Evolutionary conservation across 1,140 invertebrate species (phyloP), one percentile per base, ranked within the genome.

Genomic region (Coenobita brevimanus): DNA sequence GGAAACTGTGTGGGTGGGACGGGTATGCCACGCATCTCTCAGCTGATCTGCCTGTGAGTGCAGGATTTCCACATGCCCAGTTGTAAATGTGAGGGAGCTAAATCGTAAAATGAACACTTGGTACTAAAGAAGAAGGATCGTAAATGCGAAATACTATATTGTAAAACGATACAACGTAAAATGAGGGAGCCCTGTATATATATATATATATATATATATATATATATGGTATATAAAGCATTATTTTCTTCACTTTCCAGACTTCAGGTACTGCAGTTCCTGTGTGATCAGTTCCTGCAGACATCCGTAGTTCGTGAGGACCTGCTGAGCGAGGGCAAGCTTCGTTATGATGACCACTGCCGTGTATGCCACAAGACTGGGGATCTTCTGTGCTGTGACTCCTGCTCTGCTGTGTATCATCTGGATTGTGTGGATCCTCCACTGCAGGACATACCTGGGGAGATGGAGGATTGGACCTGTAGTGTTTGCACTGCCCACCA

Each of bases 321-420:
- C 94, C 95, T 99, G 89, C 93, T 97, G 43, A 97, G 96, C 93
- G 98, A 99, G 95, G 98, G 98, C 94, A 95, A 96, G 91, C 97
- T 97, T 92, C 96, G 96, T 91, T 98, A 98, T 93, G 97, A 99
- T 93, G 97, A 99, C 92, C 97, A 98, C 92, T 99, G 98, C 92
- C 94, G 98, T 91, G 95, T 96, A 64, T 99, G 99, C 92, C 98
- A 99, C 93, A 96, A 97, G 90, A 93, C 99, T 50, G 98, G 98
- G 21, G 97, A 99, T 93, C 93, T 99, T 50, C 92, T 99, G 1
- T 99, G 98, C 92, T 99, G 98, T 93, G 98, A 99, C 93, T 98
- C 97, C 8, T 99, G 98, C 92, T 97, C 98, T 71, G 98, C 98
- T 46, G 98, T 99, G 27, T 99, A 97, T 93, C 98, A 99, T 93